phyloP scores from a whole-genome alignment of 2,888 invertebrate genomes.

The Eristalis intricaria region DNA sequence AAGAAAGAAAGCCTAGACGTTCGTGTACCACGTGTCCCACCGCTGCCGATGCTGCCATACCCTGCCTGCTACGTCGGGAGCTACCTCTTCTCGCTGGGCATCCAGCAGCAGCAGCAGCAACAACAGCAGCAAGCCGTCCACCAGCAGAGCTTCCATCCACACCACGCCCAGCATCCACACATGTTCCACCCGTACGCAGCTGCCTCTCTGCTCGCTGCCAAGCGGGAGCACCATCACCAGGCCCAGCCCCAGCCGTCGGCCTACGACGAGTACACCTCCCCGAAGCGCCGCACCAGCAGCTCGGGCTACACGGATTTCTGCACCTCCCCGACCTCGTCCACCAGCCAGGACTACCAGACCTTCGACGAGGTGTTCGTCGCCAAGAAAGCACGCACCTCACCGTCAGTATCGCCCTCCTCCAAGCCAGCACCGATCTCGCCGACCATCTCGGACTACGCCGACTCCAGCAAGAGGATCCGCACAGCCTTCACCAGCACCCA shows the following conservation, averaged over 20 bases:
- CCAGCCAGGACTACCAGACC: conserved; percentile 75
- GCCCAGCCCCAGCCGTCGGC: conserved; percentile 9
- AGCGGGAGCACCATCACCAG: conserved; percentile 32
- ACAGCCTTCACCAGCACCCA: conserved; percentile 97
- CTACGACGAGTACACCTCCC: conserved; percentile 55
- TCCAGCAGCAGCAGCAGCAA: conserved; percentile 83
- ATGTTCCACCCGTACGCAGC: conserved; percentile 60
- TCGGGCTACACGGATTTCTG: conserved; percentile 76
- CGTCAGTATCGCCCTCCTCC: conserved; percentile 50
- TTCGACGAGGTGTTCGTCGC: conserved; percentile 75
- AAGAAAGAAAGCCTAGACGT: conserved; percentile 76
- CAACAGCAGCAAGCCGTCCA: conserved; percentile 74
- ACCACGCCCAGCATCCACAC: conserved; percentile 66
- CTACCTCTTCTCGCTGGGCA: conserved; percentile 85
- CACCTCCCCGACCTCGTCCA: conserved; percentile 79
- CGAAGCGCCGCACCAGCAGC: conserved; percentile 71
- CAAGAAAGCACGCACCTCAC: conserved; percentile 40
- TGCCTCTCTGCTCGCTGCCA: conserved; percentile 40
- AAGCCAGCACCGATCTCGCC: conserved; percentile 76
- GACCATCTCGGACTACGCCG: conserved; percentile 82
- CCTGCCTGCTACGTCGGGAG: conserved; percentile 85
- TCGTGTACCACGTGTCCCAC: conserved; percentile 74
- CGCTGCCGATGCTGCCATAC: conserved; percentile 84
- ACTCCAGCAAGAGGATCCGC: conserved; percentile 92
- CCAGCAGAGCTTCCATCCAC: conserved; percentile 73